Percentiles rank a stretch among this genome's conserved stretches.
Conservation (phyloP, 2,797 vertebrate species). For the Xenops minutus region DNA sequence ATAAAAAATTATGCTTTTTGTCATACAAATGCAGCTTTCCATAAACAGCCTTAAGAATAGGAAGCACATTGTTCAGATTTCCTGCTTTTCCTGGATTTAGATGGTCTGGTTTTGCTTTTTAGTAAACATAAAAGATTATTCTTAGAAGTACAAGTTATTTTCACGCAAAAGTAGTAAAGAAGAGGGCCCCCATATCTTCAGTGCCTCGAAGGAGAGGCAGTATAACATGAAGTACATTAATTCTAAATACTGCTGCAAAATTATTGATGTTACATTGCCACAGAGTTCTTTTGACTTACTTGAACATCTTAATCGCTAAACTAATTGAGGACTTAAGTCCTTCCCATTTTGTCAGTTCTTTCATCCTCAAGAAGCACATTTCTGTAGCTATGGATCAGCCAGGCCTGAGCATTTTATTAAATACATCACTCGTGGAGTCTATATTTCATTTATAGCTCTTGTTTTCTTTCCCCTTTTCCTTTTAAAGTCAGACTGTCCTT, state of each 20-base stretch:
- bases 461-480: neutral
- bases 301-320: neutral
- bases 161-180: constrained; percentile 1
- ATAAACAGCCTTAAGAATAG: neutral
- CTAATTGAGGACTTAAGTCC: neutral
- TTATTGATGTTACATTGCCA: neutral
- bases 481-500: neutral
- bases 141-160: constrained; percentile 11
- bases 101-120: neutral
- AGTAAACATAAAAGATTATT: constrained; percentile 18
- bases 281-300: neutral
- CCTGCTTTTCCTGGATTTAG: neutral
- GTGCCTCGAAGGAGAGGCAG: neutral
- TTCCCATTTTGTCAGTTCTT: neutral
- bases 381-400: neutral
- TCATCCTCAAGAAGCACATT: neutral
- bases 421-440: neutral
- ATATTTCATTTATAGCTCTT: neutral
- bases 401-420: neutral
- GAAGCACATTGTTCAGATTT: constrained; percentile 38
- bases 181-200: neutral
- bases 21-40: constrained; percentile 28
- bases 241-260: neutral
- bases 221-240: neutral
- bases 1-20: constrained; percentile 30